Evolutionary conservation across 2,797 vertebrate species (phyloP), one percentile per base, ranked within the genome.

Genomic region (Microctenopoma steveboyesi): DNA sequence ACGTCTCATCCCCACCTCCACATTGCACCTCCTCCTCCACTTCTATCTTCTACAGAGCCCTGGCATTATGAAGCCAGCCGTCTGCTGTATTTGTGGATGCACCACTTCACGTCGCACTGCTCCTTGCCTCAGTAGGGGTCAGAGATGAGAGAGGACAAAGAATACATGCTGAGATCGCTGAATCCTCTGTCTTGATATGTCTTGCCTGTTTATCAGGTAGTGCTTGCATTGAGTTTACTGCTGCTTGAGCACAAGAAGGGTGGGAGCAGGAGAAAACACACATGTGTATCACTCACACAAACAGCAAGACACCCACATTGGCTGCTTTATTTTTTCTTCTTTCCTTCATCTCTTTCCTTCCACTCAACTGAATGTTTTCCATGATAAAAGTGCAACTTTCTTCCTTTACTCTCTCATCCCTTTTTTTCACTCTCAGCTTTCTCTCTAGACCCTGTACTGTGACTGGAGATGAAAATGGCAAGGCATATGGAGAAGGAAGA

Each of bases 1-100:
- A 90, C 82, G 83, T 91, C 69, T 79, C 73, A 68, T 48, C 79
- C 74, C 58, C 79, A 86, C 78, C 72, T 76, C 72, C 76, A 22
- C n/a, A 45, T 59, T 57, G 76, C 66, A 25, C 73, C 79, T 72
- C 83, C 85, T 83, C 73, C 83, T 71, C 66, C 69, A 37, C 79
- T 72, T 35, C 70, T 66, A 43, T 83, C 85, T 82, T 74, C 82
- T 57, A 69, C 72, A 43, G 55, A 68, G 47, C 59, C 49, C 51
- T n/a, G 55, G 70, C 69, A 52, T 78, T 72, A 71, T 74, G 67
- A 59, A 70, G 76, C 49, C 13, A 15, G 40, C 69, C 15, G 18
- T 48, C 57, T 64, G 66, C 70, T 67, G 66, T 74, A 76, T 87
- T 83, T 83, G 73, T 78, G 74, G 73, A 82, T 87, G 82, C 74